Base-by-base conservation (phyloP, 2,797 vertebrate genomes). In the Acrossocheilus fasciatus region DNA sequence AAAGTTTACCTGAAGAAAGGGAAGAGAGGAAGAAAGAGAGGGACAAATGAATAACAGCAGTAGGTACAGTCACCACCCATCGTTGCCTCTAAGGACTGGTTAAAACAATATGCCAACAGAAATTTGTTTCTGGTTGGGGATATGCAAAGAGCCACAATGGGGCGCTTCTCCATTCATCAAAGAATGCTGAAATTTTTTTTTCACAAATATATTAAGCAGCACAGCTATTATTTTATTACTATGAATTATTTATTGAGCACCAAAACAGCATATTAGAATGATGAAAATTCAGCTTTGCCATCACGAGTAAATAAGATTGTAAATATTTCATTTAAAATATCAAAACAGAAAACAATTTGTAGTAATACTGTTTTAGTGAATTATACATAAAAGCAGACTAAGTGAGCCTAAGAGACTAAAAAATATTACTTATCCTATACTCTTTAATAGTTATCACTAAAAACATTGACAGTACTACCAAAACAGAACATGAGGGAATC, bases 1-100 rank as follows among this genome's bases (percentile, higher is more conserved):
- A 96, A 88, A 98, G 91, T 96, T 99, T 99, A 92, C 97, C 98
- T 99, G 90, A 7, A 78, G 34, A 81, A n/a, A 69, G 1, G 2
- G 18, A 81, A 64, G 20, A 77, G 18, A 23, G 20, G 20, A 54
- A 57, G 47, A 77, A 52, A 54, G 30, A 36, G 50, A 23, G 20
- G 5, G n/a, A 62, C 14, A 45, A 79, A 79, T 79, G 0, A 79
- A 79, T 78, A 43, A 41, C 7, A 78, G 54, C 14, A 43, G 54
- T n/a, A 62, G 23, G 36, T 41, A 43, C n/a, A 59, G 36, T 59
- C 18, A 57, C 34, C 50, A 57, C 34, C 4, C 36, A 26, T 59
- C 23, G 1, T 12, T 23, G 5, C 50, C 30, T 76, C 34, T 36
- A 36, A 54, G 64, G 64, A 15, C 17, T 34, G 64, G 14, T 34